Conservation (phyloP, 2,113 vertebrate genomes). For the Tetrao urogallus region DNA sequence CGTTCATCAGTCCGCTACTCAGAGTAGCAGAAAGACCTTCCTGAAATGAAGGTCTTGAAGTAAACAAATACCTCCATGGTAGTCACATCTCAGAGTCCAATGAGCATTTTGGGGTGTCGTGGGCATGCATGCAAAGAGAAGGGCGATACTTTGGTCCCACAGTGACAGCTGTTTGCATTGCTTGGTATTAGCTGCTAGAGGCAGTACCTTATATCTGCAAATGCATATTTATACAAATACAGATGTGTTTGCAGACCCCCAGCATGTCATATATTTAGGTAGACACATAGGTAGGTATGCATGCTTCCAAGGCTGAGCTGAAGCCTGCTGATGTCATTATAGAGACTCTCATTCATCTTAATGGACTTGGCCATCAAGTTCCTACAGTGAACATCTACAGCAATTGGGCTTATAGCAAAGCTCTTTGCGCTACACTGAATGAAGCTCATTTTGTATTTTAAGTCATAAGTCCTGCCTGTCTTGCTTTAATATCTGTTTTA, state of each 20-base stretch:
- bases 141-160: neutral
- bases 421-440: neutral
- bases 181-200: neutral
- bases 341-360: neutral
- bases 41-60: neutral
- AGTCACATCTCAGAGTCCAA: neutral
- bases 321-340: neutral
- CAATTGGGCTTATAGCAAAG: neutral
- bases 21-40: neutral
- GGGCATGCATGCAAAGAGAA: neutral
- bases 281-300: neutral
- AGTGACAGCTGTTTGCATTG: neutral
- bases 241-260: neutral
- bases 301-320: neutral
- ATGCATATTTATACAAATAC: too few species aligned
- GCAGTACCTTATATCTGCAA: neutral
- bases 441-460: neutral
- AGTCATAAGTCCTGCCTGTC: neutral
- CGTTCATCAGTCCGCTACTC: neutral
- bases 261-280: neutral
- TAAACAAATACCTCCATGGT: neutral
- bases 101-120: neutral
- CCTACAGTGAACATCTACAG: neutral
- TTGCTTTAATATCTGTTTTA: neutral
- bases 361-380: neutral